A percentile compares a stretch with the other conserved stretches of the same genome.
Evolutionary conservation across 2,888 invertebrate genomes (phyloP).

Genomic region (Lasioglossum oenotherae): DNA sequence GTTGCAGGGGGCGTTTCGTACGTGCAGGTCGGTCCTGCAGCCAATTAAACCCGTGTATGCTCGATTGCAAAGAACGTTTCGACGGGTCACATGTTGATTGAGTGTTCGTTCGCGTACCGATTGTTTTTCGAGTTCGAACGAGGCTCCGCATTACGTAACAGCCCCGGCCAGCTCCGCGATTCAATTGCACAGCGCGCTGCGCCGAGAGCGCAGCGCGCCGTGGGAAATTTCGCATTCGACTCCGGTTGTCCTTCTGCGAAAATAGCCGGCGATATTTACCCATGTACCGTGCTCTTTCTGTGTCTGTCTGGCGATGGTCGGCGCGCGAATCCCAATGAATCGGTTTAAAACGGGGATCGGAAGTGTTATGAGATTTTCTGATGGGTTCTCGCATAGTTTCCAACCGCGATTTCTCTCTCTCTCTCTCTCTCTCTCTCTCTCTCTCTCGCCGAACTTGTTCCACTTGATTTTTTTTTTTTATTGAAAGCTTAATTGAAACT

Average conservation of each 20-base stretch:
- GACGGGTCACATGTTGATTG: conserved; percentile 56
- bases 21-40: conserved; percentile 57
- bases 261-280: conserved; percentile 32
- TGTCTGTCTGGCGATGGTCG: background rate
- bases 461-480: too few relatives aligned
- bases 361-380: conserved; percentile 1
- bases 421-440: too few relatives aligned
- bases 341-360: background rate
- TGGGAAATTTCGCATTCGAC: conserved; percentile 51
- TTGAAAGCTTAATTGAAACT: too few relatives aligned
- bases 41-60: conserved; percentile 65
- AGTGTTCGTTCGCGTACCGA: conserved; percentile 44
- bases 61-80: conserved; percentile 54
- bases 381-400: background rate
- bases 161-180: conserved; percentile 19
- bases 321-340: background rate
- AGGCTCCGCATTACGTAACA: conserved; percentile 45
- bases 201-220: background rate
- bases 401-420: too few relatives aligned
- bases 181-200: conserved; percentile 25
- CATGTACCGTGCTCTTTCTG: background rate
- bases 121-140: conserved; percentile 53
- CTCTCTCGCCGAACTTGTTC: too few relatives aligned
- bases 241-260: conserved; percentile 26
- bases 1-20: conserved; percentile 39